phyloP scores from a whole-genome alignment of 2,888 invertebrate species.

The Rotaria macrura region DNA sequence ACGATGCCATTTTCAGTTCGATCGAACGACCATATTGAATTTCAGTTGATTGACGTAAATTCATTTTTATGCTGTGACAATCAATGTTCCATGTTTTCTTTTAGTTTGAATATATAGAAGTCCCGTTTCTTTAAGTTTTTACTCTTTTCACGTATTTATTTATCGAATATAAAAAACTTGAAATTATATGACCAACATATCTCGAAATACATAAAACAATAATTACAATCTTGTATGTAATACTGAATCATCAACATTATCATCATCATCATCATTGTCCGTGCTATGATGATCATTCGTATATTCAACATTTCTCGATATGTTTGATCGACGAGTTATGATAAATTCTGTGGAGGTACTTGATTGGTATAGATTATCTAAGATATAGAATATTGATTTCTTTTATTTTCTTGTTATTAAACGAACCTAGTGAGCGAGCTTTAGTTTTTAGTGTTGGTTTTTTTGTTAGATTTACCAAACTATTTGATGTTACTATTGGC shows the following conservation, averaged over 20 bases:
- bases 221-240: neutral
- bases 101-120: no score
- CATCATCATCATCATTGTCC: neutral
- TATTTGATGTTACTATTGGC: no score
- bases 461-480: neutral
- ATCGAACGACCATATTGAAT: no score
- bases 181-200: neutral
- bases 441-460: neutral
- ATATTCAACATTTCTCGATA: neutral
- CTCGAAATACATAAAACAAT: neutral
- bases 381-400: neutral
- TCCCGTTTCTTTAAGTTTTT: no score
- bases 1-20: no score
- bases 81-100: no score
- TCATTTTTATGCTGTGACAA: no score
- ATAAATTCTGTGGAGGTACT: neutral
- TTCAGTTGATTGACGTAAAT: no score
- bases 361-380: neutral
- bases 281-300: neutral
- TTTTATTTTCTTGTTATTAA: neutral
- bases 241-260: neutral
- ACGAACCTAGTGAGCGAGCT: neutral
- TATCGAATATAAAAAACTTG: neutral
- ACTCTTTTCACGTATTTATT: neutral
- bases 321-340: neutral